Evolutionary conservation across 2,797 vertebrate genomes (phyloP), one percentile per base, ranked within the genome.

Genomic region (Arctocebus calabarensis): DNA sequence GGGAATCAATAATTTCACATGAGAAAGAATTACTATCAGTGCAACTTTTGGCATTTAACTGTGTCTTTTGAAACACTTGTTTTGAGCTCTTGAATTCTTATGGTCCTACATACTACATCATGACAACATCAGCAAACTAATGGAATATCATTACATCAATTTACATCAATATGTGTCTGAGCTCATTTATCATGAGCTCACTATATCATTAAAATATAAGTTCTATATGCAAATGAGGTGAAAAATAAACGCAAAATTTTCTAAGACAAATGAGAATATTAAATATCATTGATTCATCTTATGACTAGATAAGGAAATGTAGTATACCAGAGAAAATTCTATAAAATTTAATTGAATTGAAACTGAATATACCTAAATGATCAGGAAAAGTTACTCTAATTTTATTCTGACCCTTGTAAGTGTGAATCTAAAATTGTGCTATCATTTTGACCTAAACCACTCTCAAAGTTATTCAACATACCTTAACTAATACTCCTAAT

Each of bases 211-310:
- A 68, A 61, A 88, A 55, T 20, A 37, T 34, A 32, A 2, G 3
- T 48, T 11, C 34, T 62, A 64, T 7, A 29, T 27, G 57, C 37
- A 95, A 85, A 59, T 77, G 71, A 94, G 22, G 11, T 64, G 2
- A 88, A 91, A 95, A 77, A 32, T 64, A 79, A 68, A 81, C 57
- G 22, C 12, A 88, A 87, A 84, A 37, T 61, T 86, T 74, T 43
- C 62, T 61, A 90, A 90, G 71, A 78, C 64, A 87, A 90, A 68
- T 29, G 48, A 29, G 3, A 94, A 12, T 79, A 5, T 55, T 81
- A 66, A n/a, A 73, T 43, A 82, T 48, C 40, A 62, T 52, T 61
- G 8, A 57, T 17, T 16, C 3, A 84, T 77, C 23, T 93, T 55
- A 12, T 91, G 22, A 66, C 4, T 43, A 43, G 59, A 57, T 29